Evolutionary conservation across 2,113 vertebrate species (phyloP).

Genomic region (Diadophis punctatus): DNA sequence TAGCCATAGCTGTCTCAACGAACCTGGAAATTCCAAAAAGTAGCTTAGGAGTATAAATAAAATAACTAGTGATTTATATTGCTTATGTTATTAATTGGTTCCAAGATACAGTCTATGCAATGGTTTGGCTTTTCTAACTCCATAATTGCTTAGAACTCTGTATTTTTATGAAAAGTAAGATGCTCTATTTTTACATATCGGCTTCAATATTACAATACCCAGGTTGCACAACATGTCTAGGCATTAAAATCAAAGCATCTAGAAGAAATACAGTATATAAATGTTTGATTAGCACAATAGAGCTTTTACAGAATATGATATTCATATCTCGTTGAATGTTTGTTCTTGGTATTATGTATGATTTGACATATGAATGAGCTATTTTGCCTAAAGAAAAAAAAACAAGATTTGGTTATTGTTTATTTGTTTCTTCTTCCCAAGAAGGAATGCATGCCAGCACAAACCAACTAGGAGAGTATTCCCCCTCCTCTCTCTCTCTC

Average conservation of each 20-base stretch:
- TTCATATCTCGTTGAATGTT: conserved; percentile 37
- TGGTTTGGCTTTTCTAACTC: conserved; percentile 29
- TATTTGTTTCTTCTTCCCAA: conserved; percentile 57
- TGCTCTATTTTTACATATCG: neutral
- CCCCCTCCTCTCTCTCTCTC: neutral
- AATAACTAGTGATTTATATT: conserved; percentile 55
- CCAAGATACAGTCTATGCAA: conserved; percentile 46
- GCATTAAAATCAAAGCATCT: conserved; percentile 15
- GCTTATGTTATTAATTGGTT: conserved; percentile 39
- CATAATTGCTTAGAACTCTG: conserved; percentile 26
- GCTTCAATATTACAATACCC: neutral
- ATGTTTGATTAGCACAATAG: conserved; percentile 28
- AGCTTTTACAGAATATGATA: conserved; percentile 14
- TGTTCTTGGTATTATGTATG: conserved; percentile 42
- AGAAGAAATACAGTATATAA: neutral
- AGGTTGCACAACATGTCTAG: conserved; percentile 8
- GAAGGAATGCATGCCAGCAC: conserved; percentile 59
- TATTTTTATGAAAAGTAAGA: conserved; percentile 35
- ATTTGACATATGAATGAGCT: conserved; percentile 40
- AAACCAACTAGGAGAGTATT: conserved; percentile 61
- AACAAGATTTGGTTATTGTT: conserved; percentile 51
- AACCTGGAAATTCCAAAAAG: conserved; percentile 52
- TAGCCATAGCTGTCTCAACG: conserved; percentile 59
- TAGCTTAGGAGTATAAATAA: conserved; percentile 58
- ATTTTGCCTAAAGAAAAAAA: conserved; percentile 34